A percentile compares a stretch with the other conserved stretches of the same genome.
These are phyloP conservation scores for Crenichthys baileyi DNA, from an alignment of 2,797 vertebrate species.

Conservation along the genomic window DNA sequence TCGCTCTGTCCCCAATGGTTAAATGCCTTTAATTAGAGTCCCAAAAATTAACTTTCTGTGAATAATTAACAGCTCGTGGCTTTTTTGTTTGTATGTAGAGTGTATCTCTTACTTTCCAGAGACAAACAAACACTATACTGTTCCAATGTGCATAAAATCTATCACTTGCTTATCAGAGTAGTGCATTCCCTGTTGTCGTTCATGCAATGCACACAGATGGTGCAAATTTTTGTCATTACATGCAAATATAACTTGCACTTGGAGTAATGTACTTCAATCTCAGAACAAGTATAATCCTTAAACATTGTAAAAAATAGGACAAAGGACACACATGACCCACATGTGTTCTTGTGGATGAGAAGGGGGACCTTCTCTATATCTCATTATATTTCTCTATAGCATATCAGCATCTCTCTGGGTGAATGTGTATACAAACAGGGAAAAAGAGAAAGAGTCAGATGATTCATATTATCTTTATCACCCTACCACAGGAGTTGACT, in stretches of 20 bases:
- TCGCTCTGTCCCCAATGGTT: slow-evolving; percentile 78
- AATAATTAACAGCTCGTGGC: slow-evolving; percentile 78
- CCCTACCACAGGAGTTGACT: slow-evolving; percentile 70
- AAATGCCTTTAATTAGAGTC: slow-evolving; percentile 82
- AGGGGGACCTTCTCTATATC: slow-evolving; percentile 64
- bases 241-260: slow-evolving; percentile 57
- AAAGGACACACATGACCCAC: slow-evolving; percentile 74
- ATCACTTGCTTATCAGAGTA: slow-evolving; percentile 63
- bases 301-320: slow-evolving; percentile 68
- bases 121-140: slow-evolving; percentile 72
- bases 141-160: slow-evolving; percentile 53
- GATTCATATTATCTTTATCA: slow-evolving; percentile 82
- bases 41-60: slow-evolving; percentile 76
- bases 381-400: slow-evolving; percentile 77
- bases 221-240: slow-evolving; percentile 40
- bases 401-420: slow-evolving; percentile 74
- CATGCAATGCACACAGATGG: slow-evolving; percentile 54
- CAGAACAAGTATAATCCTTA: slow-evolving; percentile 64
- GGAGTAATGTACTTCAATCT: slow-evolving; percentile 69
- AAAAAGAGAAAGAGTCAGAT: slow-evolving; percentile 72
- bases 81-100: slow-evolving; percentile 67
- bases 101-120: slow-evolving; percentile 54
- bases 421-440: slow-evolving; percentile 68
- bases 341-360: slow-evolving; percentile 70
- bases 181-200: slow-evolving; percentile 41